Evolutionary conservation across 2,888 invertebrate genomes (phyloP).

Genomic region (Fragum fragum): DNA sequence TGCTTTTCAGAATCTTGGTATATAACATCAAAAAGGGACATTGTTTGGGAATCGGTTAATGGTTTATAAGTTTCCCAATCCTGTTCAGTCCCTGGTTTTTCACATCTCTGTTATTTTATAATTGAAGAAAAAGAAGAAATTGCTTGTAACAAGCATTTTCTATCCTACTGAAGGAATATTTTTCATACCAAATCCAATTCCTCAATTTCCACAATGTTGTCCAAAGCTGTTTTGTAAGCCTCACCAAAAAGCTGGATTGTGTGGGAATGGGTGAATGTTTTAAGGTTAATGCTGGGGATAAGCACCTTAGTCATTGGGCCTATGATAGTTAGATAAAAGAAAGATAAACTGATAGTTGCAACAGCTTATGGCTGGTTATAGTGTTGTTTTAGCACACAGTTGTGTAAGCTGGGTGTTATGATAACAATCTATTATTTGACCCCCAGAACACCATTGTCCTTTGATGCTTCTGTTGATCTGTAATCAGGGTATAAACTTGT

Average conservation of each 20-base stretch:
- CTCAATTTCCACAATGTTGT: not conserved
- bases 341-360: not conserved
- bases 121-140: not conserved
- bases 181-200: too few species aligned
- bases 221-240: too few species aligned
- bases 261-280: not conserved
- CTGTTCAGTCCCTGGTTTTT: too few species aligned
- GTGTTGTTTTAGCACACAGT: conserved; percentile 18
- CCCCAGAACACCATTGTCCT: conserved; percentile 3
- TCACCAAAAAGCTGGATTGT: too few species aligned
- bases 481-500: conserved; percentile 18
- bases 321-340: conserved; percentile 21
- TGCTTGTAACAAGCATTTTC: too few species aligned
- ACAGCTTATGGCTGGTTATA: conserved; percentile 5
- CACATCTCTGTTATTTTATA: too few species aligned
- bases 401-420: conserved; percentile 7
- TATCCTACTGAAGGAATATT: too few species aligned
- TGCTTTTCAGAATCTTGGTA: too few species aligned
- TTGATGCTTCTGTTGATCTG: not conserved
- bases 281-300: not conserved
- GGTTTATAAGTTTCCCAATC: too few species aligned
- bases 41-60: too few species aligned
- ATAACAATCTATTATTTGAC: conserved; percentile 12
- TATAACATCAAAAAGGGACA: too few species aligned
- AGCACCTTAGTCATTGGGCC: not conserved